Base-by-base conservation (phyloP, 53 echinoderm and acorn worm species). In the Temnopleurus reevesii region DNA sequence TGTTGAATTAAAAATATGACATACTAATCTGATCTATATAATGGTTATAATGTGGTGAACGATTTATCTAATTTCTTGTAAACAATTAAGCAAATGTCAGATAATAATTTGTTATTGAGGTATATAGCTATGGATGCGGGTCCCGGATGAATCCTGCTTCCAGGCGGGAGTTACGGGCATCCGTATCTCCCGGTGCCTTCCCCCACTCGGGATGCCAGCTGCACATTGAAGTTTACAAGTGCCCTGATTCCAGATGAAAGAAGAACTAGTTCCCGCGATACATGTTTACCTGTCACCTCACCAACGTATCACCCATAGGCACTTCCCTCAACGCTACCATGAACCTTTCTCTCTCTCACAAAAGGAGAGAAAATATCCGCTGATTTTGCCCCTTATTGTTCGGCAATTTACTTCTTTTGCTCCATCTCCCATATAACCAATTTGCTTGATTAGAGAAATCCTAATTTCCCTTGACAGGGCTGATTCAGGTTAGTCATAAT, bases 391-490 rank as follows among this genome's bases (percentile, higher is more conserved):
- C n/a, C 31, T 8, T 12, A 36, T 66, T 66, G 71, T 66, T 66
- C 41, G 36, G 19, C n/a, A 41, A 38, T 66, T 66, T 35, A 36
- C 19, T 66, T 66, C 17, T 66, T 61, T 33, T 36, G 71, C 41
- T 38, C 21, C 18, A 66, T 66, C 71, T 36, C 71, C 41, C 71
- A n/a, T 66, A n/a, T n/a, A 66, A 66, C 71, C 21, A 66, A 66
- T 66, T 36, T 66, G 1, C 71, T 23, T 21, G 71, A 66, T 66
- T 13, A 19, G 21, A 38, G 21, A 66, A 36, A 66, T 66, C 71
- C 17, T 66, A 66, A 66, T 66, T 66, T 66, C 71, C 71, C 71
- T 38, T 66, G 71, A 66, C 71, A 66, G 71, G 21, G n/a, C 36
- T n/a, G 17, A 38, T 38, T n/a, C 36, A 38, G 71, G 35, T 66